These are phyloP conservation scores for Orthonychiurus folsomi DNA, from an alignment of 2,888 invertebrate genomes.

Conservation along the genomic window DNA sequence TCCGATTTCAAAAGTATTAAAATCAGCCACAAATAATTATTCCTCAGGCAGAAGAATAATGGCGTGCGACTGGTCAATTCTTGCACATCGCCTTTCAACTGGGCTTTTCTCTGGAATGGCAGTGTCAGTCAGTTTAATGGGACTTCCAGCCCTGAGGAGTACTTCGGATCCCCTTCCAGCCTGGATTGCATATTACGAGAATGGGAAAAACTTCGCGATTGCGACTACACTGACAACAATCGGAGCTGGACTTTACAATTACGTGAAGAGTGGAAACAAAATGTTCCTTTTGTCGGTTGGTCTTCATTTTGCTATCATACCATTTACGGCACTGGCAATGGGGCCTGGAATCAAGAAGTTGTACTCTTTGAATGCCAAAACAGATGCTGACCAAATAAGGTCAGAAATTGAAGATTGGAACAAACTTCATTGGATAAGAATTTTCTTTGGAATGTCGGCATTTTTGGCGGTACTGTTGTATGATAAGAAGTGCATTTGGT, in stretches of 20 bases:
- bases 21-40: too few species aligned
- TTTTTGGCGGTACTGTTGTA: background rate
- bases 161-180: slow-evolving; percentile 18
- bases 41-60: too few species aligned
- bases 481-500: background rate
- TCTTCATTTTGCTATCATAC: slow-evolving; percentile 10
- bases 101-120: background rate
- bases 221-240: slow-evolving; percentile 5
- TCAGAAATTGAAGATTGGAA: background rate
- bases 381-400: background rate
- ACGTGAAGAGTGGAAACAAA: slow-evolving; percentile 15
- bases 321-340: slow-evolving; percentile 17
- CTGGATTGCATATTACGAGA: slow-evolving; percentile 14
- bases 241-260: slow-evolving; percentile 8
- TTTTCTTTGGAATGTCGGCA: background rate
- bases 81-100: background rate
- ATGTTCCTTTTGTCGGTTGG: slow-evolving; percentile 7
- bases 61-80: background rate
- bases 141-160: slow-evolving; percentile 14
- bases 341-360: slow-evolving; percentile 7
- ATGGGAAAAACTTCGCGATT: slow-evolving; percentile 17
- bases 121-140: slow-evolving; percentile 1
- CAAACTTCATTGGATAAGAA: background rate
- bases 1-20: too few species aligned
- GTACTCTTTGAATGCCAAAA: background rate